Conservation (phyloP, 2,888 invertebrate genomes). For the Thymelicus lineola region DNA sequence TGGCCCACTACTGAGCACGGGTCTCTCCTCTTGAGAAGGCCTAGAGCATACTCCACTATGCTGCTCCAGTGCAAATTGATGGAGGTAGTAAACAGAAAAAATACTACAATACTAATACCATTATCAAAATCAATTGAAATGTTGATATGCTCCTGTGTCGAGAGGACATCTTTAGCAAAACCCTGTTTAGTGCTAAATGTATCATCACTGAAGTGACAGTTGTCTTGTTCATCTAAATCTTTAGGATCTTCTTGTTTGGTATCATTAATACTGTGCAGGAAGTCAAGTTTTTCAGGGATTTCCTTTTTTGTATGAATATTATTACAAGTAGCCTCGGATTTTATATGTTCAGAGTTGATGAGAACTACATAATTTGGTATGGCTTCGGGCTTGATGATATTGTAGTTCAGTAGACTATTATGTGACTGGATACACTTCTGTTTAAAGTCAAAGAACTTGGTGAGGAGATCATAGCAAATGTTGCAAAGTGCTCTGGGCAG, state of each 20-base stretch:
- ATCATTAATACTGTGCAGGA: background rate
- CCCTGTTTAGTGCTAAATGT: background rate
- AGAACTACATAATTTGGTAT: background rate
- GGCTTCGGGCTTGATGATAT: constrained; percentile 3
- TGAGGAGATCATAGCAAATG: constrained; percentile 63
- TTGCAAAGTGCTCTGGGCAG: constrained; percentile 71
- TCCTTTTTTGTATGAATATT: constrained; percentile 39
- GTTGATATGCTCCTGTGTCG: background rate
- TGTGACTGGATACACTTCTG: constrained; percentile 69
- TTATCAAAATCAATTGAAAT: constrained; percentile 2
- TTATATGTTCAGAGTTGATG: background rate
- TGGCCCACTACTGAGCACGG: too few relatives aligned
- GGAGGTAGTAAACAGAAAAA: too few relatives aligned
- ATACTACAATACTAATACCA: background rate
- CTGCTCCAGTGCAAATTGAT: too few relatives aligned
- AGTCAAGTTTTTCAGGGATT: background rate
- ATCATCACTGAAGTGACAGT: background rate
- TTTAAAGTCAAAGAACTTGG: constrained; percentile 69
- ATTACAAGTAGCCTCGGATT: background rate
- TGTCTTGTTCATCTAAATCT: background rate
- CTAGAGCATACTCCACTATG: too few relatives aligned
- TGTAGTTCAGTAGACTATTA: constrained; percentile 51
- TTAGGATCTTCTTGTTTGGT: background rate
- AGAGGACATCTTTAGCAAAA: background rate
- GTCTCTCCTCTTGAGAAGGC: too few relatives aligned